Conservation (phyloP, 2,797 vertebrate species). For the Lates japonicus region DNA sequence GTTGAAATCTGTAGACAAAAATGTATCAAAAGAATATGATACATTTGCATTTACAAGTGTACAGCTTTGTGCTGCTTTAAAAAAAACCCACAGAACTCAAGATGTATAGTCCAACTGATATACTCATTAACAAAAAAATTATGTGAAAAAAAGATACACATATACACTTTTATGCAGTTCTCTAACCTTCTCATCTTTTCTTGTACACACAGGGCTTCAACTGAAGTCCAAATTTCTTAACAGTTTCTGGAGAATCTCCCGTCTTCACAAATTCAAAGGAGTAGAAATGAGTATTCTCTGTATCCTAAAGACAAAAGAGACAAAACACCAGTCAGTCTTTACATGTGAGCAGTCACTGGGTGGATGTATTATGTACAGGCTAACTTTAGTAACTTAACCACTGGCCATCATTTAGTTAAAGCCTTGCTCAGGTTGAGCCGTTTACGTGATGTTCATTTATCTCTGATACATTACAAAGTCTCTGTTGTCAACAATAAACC, state of each 20-base stretch:
- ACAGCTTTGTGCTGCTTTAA: neutral
- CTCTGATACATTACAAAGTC: neutral
- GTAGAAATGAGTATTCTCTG: slow-evolving; percentile 86
- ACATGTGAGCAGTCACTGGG: neutral
- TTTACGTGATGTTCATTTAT: slow-evolving; percentile 6
- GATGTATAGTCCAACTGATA: neutral
- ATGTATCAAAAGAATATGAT: neutral
- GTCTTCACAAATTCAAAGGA: slow-evolving; percentile 86
- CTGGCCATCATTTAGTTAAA: neutral
- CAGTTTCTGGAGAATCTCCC: slow-evolving; percentile 65
- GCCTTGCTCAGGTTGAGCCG: neutral
- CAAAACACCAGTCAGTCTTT: neutral
- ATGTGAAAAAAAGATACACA: neutral
- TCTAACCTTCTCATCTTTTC: slow-evolving; percentile 80
- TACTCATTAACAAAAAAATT: neutral
- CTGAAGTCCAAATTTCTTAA: slow-evolving; percentile 78
- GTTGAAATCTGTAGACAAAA: neutral
- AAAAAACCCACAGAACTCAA: neutral
- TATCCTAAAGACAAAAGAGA: slow-evolving; percentile 73
- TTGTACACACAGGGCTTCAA: slow-evolving; percentile 88
- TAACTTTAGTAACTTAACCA: neutral
- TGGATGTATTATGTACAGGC: neutral
- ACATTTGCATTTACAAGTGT: slow-evolving; percentile 31
- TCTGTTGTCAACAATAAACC: slow-evolving; percentile 16
- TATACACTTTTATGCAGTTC: neutral